Conservation (phyloP, 2,113 vertebrate species). For the Glareola pratincola region DNA sequence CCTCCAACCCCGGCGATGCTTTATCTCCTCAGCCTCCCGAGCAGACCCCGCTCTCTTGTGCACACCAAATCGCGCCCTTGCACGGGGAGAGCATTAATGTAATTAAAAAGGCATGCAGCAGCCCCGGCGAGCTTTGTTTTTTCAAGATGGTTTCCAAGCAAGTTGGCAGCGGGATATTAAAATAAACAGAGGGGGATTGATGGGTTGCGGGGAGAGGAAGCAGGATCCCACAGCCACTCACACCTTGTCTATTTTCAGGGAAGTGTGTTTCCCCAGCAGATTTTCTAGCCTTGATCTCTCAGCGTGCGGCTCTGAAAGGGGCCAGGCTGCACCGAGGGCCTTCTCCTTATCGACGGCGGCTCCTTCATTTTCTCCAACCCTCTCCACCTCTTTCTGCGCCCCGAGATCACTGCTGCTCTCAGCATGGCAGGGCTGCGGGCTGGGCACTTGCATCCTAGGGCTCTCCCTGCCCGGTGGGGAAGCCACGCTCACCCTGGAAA, state of each 20-base stretch:
- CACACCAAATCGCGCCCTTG: background rate
- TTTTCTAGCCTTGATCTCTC: constrained; percentile 49
- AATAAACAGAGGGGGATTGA: constrained; percentile 69
- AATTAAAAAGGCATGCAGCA: constrained; percentile 69
- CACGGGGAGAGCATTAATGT: constrained; percentile 28
- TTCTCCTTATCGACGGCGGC: background rate
- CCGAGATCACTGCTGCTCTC: background rate
- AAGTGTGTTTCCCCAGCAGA: constrained; percentile 43
- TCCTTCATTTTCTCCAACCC: background rate
- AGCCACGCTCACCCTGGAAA: accelerated
- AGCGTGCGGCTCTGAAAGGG: background rate
- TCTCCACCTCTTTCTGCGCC: background rate
- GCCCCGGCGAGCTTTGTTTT: constrained; percentile 46
- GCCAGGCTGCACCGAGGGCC: background rate
- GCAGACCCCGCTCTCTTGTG: background rate
- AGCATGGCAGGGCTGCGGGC: accelerated
- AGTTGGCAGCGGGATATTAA: constrained; percentile 68
- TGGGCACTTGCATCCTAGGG: background rate
- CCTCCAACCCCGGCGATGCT: background rate
- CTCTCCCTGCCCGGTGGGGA: background rate
- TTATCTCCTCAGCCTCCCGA: background rate
- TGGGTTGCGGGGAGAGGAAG: constrained; percentile 72
- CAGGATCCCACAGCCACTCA: constrained; percentile 58
- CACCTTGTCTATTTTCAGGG: constrained; percentile 66
- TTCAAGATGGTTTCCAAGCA: constrained; percentile 62